These are phyloP conservation scores for Grammomys surdaster DNA, from an alignment of 2,113 vertebrate species.

Conservation along the genomic window DNA sequence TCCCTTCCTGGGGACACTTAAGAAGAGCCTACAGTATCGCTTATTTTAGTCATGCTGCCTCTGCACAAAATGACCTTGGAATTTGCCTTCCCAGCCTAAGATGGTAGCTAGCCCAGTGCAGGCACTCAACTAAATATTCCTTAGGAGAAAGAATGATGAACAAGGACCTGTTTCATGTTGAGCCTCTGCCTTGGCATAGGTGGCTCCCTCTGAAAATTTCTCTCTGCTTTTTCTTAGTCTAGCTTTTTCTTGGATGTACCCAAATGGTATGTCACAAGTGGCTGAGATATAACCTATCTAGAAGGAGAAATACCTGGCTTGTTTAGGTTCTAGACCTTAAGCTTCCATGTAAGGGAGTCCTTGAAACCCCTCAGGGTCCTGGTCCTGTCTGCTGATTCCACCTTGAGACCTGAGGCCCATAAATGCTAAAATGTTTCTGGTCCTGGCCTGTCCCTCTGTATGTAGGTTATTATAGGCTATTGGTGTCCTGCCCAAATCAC, in stretches of 20 bases:
- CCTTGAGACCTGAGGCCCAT: not conserved
- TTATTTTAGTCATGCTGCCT: constrained; percentile 58
- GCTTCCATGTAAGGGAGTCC: not conserved
- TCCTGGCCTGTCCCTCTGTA: not conserved
- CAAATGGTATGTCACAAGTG: constrained; percentile 19
- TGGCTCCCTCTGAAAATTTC: not conserved
- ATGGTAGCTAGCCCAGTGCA: not conserved
- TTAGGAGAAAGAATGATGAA: not conserved
- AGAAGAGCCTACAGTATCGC: constrained; percentile 5
- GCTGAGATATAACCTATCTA: not conserved
- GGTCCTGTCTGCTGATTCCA: not conserved
- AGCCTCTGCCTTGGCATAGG: not conserved
- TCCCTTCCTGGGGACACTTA: constrained; percentile 44
- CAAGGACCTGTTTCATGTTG: not conserved
- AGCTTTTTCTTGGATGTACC: constrained; percentile 17
- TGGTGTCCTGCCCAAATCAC: not conserved
- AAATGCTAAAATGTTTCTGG: not conserved
- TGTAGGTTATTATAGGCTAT: not conserved
- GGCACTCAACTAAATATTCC: not conserved
- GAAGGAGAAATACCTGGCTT: not conserved
- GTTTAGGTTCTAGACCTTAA: not conserved
- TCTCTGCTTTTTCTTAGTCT: constrained; percentile 51
- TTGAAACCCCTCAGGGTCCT: not conserved
- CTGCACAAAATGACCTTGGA: constrained; percentile 66
- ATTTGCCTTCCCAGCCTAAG: constrained; percentile 23